Base-by-base conservation (phyloP, 1,140 invertebrate genomes). In the Danaus melanippus region DNA sequence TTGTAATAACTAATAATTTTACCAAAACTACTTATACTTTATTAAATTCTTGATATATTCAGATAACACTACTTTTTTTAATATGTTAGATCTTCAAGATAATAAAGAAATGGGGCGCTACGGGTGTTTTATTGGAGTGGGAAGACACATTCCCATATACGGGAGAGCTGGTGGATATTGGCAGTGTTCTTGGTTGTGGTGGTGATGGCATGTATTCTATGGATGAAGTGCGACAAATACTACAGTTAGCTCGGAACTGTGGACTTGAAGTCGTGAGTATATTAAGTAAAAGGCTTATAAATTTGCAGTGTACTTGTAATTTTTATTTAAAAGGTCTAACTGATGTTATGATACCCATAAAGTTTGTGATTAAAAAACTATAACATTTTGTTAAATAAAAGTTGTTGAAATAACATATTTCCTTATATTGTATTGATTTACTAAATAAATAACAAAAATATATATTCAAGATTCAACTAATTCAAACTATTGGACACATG, bases 401-500 rank as follows among this genome's bases (percentile, higher is more conserved):
- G n/a, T n/a, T n/a, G n/a, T 32, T 32, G 21, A 32, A 32, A 32
- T 32, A 3, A 32, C 21, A 32, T 7, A 32, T 5, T 32, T 7
- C 21, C 6, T 5, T 32, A 5, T 32, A 32, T 5, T 32, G 21
- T 32, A 32, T 32, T 1, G 6, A 32, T 32, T 5, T 8, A 32
- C 21, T 32, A 1, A 32, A 32, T 32, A 32, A 32, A 32, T 32
- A 32, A 32, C 21, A 32, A 32, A 32, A 32, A 32, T 32, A 32
- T 32, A 32, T 32, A 5, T 71, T 78, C 17, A 62, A 87, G 48
- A 95, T 99, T 66, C 97, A 97, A 40, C 87, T 99, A 10, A 90
- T 99, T 11, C 98, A 98, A 87, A 98, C 97, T 1, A 97, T 99
- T 80, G 97, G 97, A 0, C 97, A 99, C 84, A 82, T 97, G 77